These are phyloP conservation scores for Pristionchus mayeri DNA, from an alignment of 2,888 invertebrate species.

Conservation along the genomic window DNA sequence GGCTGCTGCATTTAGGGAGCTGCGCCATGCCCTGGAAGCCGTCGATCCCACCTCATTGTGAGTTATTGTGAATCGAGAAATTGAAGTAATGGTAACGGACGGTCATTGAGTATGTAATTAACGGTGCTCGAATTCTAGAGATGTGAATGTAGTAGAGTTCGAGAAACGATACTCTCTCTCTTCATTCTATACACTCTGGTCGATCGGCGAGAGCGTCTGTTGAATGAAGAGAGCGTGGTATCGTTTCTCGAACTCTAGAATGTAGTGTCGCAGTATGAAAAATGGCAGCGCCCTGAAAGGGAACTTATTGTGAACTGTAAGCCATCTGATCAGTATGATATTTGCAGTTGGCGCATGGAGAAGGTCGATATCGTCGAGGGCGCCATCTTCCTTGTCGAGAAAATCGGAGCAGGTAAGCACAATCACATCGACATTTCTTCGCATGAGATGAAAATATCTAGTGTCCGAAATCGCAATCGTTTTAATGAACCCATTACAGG, in stretches of 20 bases:
- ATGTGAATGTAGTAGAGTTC: not conserved
- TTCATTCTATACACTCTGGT: not conserved
- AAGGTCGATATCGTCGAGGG: not conserved
- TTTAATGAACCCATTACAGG: too few species aligned
- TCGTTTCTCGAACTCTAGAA: too few species aligned
- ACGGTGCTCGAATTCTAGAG: not conserved
- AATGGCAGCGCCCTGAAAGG: too few species aligned
- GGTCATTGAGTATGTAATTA: not conserved
- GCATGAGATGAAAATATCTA: too few species aligned
- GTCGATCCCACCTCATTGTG: not conserved
- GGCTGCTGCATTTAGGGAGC: not conserved
- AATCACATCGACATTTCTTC: not conserved
- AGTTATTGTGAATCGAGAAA: too few species aligned
- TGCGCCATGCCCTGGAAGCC: not conserved
- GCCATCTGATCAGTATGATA: too few species aligned
- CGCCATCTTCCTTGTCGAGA: not conserved
- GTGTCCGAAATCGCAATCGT: too few species aligned
- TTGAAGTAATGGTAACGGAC: too few species aligned
- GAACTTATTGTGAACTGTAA: too few species aligned
- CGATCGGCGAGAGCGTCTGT: too few species aligned
- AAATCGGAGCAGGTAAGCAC: not conserved
- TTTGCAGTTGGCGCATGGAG: not conserved
- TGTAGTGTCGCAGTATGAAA: too few species aligned
- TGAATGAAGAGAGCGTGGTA: not conserved
- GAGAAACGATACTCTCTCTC: not conserved